These are phyloP conservation scores for Luperina testacea DNA, from an alignment of 2,888 invertebrate genomes.

Conservation along the genomic window DNA sequence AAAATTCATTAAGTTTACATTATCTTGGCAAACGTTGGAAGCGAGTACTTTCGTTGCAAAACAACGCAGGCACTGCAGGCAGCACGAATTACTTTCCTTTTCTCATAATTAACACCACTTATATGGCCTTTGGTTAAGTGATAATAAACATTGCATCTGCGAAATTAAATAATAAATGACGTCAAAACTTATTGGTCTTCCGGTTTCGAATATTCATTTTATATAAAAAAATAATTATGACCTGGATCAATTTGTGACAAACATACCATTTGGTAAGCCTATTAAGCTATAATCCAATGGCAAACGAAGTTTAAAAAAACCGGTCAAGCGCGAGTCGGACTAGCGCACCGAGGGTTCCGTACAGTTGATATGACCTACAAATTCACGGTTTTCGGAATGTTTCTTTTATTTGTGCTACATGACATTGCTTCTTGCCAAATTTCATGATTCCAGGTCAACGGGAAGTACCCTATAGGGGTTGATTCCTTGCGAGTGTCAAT, in stretches of 20 bases:
- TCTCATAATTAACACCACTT: constrained; percentile 45
- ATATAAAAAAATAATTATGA: neutral
- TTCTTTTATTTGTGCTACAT: no score
- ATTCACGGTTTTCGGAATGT: no score
- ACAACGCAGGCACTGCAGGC: constrained; percentile 15
- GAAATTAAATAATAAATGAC: constrained; percentile 48
- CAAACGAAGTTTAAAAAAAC: neutral
- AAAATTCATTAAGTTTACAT: constrained; percentile 27
- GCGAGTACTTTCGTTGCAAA: constrained; percentile 47
- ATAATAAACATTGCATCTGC: constrained; percentile 60
- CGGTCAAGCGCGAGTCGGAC: no score
- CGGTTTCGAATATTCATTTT: constrained; percentile 20
- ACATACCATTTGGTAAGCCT: neutral
- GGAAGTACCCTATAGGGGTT: no score
- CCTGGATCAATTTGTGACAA: constrained; percentile 5
- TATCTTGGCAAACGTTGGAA: constrained; percentile 27
- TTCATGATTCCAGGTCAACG: no score
- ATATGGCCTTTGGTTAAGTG: constrained; percentile 57
- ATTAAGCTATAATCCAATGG: neutral
- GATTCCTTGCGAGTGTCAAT: no score
- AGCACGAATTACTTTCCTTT: constrained; percentile 57
- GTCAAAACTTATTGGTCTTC: constrained; percentile 38
- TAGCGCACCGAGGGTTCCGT: no score
- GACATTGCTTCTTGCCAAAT: no score
- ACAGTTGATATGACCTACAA: no score